A percentile compares a stretch with the other conserved stretches of the same genome.
phyloP scores from a whole-genome alignment of 2,797 vertebrate genomes.

The Acestrorhynchus altus region DNA sequence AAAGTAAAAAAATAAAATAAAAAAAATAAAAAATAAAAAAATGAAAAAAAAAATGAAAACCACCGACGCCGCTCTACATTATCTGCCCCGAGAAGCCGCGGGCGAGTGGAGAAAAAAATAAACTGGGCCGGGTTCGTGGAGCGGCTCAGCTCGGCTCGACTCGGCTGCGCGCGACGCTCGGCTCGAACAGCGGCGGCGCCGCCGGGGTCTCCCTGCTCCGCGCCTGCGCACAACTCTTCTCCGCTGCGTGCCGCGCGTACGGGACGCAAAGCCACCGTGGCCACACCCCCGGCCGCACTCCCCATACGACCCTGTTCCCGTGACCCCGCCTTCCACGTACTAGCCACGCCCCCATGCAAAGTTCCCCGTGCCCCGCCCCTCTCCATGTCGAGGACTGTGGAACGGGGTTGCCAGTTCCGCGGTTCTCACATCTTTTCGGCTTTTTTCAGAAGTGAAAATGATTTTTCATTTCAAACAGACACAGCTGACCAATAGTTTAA shows the following conservation, averaged over 20 bases:
- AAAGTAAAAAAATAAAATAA: slow-evolving; percentile 55
- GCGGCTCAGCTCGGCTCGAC: slow-evolving; percentile 49
- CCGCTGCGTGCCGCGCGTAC: slow-evolving; percentile 63
- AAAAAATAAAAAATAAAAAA: slow-evolving; percentile 53
- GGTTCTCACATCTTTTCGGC: too few relatives aligned
- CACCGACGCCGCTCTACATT: slow-evolving; percentile 73
- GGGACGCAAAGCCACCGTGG: slow-evolving; percentile 54
- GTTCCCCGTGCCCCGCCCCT: too few relatives aligned
- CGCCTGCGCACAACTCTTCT: slow-evolving; percentile 65
- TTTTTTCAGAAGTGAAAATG: too few relatives aligned
- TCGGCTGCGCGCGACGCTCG: too few relatives aligned
- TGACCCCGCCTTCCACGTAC: background rate
- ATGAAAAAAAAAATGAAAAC: slow-evolving; percentile 53
- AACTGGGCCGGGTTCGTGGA: slow-evolving; percentile 42
- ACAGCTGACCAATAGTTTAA: too few relatives aligned
- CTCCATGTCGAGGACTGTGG: too few relatives aligned
- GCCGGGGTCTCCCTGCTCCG: slow-evolving; percentile 65
- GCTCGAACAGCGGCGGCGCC: slow-evolving; percentile 65
- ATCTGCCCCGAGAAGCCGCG: slow-evolving; percentile 55
- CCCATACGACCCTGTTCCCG: background rate
- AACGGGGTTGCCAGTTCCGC: too few relatives aligned
- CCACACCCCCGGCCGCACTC: slow-evolving; percentile 19
- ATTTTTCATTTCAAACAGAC: too few relatives aligned
- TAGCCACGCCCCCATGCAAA: background rate
- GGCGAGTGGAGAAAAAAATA: slow-evolving; percentile 29